phyloP scores from a whole-genome alignment of 2,113 vertebrate genomes.

The Phyllostomus discolor region DNA sequence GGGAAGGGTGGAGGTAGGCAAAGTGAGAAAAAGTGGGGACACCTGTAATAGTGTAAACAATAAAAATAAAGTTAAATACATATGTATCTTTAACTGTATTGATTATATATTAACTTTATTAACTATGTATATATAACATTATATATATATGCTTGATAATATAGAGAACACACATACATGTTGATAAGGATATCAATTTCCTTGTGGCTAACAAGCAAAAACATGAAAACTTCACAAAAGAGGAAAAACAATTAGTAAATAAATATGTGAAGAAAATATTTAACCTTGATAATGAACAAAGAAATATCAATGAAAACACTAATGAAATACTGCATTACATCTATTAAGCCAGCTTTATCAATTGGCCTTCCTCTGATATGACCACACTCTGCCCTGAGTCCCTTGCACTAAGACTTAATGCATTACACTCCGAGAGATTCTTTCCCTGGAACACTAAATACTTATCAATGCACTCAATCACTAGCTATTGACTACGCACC shows the following conservation, averaged over 20 bases:
- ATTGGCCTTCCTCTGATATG: background rate
- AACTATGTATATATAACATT: too few species aligned
- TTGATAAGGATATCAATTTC: background rate
- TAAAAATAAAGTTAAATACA: too few species aligned
- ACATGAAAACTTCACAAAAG: background rate
- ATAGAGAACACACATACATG: background rate
- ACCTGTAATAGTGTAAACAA: too few species aligned
- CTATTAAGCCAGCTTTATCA: background rate
- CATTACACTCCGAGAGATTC: background rate
- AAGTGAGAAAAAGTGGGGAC: too few species aligned
- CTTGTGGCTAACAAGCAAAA: background rate
- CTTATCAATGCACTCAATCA: background rate
- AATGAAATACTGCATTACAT: background rate
- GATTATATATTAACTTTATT: too few species aligned
- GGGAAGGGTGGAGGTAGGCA: too few species aligned
- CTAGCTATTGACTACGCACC: background rate
- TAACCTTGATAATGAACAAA: background rate
- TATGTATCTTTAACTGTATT: too few species aligned
- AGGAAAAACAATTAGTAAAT: background rate
- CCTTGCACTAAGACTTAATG: background rate
- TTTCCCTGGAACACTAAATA: background rate
- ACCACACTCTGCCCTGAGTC: background rate
- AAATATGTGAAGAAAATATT: slow-evolving; percentile 17
- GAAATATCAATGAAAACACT: background rate
- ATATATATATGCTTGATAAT: background rate